Evolutionary conservation across 92 coral and sea anemone genomes (phyloP).

Genomic region (Phenganax marumi): DNA sequence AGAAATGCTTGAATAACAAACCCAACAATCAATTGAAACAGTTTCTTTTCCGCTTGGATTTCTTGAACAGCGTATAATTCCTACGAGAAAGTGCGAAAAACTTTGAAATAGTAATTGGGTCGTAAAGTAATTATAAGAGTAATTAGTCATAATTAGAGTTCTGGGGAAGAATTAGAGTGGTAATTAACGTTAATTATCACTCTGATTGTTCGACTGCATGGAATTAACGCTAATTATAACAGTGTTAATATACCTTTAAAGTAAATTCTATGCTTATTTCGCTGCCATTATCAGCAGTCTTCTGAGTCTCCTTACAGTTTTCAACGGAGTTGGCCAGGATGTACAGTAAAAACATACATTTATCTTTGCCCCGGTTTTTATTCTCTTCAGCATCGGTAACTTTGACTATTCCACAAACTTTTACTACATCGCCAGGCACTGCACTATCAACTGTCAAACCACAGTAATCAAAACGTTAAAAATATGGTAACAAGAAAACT

Average conservation of each 20-base stretch:
- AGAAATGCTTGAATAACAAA: conserved; percentile 16
- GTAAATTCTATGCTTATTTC: conserved; percentile 85
- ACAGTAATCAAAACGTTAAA: not conserved
- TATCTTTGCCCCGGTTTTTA: conserved; percentile 77
- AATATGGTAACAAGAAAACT: not conserved
- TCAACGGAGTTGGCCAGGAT: conserved; percentile 86
- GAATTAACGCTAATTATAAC: too few relatives aligned
- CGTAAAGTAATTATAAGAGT: too few relatives aligned
- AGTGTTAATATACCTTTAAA: conserved; percentile 64
- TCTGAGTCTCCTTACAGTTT: conserved; percentile 72
- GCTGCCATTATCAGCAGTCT: conserved; percentile 62
- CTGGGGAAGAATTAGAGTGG: too few relatives aligned
- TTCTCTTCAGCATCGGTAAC: conserved; percentile 84
- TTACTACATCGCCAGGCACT: conserved; percentile 95
- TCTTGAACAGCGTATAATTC: conserved; percentile 96
- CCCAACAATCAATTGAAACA: conserved; percentile 91
- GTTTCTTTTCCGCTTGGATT: conserved; percentile 79
- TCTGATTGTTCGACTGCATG: too few relatives aligned
- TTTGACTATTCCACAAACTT: conserved; percentile 85
- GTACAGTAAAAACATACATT: conserved; percentile 91
- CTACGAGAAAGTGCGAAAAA: conserved; percentile 33
- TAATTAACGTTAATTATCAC: not conserved
- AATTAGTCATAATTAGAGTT: too few relatives aligned
- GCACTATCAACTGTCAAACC: conserved; percentile 82
- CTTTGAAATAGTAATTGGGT: too few relatives aligned